Percentiles rank a stretch among this genome's conserved stretches.
phyloP scores from a whole-genome alignment of 1,140 invertebrate genomes.

The Drosophila oshimai region DNA sequence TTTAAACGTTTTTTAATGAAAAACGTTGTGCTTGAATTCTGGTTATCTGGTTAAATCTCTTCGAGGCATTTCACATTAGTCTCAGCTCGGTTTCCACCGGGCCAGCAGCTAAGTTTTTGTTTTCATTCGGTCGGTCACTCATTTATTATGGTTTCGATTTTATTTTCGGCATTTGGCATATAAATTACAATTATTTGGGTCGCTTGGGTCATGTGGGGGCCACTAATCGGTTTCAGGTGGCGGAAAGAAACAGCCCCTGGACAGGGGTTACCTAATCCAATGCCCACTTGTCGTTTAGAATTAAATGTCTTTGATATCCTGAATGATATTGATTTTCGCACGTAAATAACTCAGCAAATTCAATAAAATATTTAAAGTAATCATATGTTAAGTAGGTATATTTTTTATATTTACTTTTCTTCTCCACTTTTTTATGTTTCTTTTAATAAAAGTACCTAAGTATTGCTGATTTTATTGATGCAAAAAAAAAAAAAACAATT shows the following conservation, averaged over 20 bases:
- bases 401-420: too few species aligned
- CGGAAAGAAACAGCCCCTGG: constrained; percentile 4
- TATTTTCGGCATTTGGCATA: constrained; percentile 19
- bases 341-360: too few species aligned
- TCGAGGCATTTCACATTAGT: constrained; percentile 51
- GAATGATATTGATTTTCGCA: too few species aligned
- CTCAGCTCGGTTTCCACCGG: constrained; percentile 17
- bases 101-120: constrained; percentile 20
- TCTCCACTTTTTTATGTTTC: too few species aligned
- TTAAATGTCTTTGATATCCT: too few species aligned
- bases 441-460: too few species aligned
- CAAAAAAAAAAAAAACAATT: too few species aligned
- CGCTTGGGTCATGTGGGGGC: constrained; percentile 39
- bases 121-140: constrained; percentile 19
- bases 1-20: too few species aligned
- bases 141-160: constrained; percentile 31
- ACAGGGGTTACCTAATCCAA: constrained; percentile 6
- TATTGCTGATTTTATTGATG: too few species aligned
- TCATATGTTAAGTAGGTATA: too few species aligned
- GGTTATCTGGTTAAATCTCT: constrained; percentile 42
- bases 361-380: too few species aligned
- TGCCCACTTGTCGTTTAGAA: background rate
- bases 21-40: constrained; percentile 43
- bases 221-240: background rate
- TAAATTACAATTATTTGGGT: constrained; percentile 47